Evolutionary conservation across 92 coral and sea anemone species (phyloP), one percentile per base, ranked within the genome.

Genomic region (Porites rus): DNA sequence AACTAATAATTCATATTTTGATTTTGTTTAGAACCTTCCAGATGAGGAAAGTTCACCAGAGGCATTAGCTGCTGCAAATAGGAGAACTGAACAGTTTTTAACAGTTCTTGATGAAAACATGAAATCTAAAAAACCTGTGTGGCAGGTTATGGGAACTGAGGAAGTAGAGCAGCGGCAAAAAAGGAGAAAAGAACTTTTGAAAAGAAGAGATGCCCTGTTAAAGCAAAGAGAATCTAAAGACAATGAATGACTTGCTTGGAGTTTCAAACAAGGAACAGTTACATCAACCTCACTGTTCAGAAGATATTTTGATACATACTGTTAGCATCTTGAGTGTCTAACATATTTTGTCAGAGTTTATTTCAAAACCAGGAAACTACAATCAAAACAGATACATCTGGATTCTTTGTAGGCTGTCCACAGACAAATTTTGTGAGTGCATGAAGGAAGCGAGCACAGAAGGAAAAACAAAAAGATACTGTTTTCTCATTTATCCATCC

Each of bases 91-190:
- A 65, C 73, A 83, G 53, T 83, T 83, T 83, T 60, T 83, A 8
- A 83, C 51, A 69, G 73, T 83, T 61, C 87, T 83, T 19, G 60
- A 83, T 63, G 87, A 83, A 64, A 83, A 83, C 66, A 83, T 83
- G 80, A 83, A 74, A 22, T 83, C 87, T 20, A 83, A 46, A 4
- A 73, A 83, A 51, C 87, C 87, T 51, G 87, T 52, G 11, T 83
- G 87, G 87, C 74, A 83, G 54, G 87, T 83, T 51, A 83, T 83
- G 79, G 87, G 87, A 24, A 38, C 62, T 0, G 72, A 83, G 1
- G 87, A 83, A 51, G 87, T 65, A 22, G 53, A 74, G 54, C 51
- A 51, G 63, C 51, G 74, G 21, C 87, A 83, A 73, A 63, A 64
- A 28, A 73, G 72, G 52, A 83, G 73, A 51, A 74, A 16, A 53